phyloP scores from a whole-genome alignment of 2,113 vertebrate species.

The Poeciliopsis turrubarensis region DNA sequence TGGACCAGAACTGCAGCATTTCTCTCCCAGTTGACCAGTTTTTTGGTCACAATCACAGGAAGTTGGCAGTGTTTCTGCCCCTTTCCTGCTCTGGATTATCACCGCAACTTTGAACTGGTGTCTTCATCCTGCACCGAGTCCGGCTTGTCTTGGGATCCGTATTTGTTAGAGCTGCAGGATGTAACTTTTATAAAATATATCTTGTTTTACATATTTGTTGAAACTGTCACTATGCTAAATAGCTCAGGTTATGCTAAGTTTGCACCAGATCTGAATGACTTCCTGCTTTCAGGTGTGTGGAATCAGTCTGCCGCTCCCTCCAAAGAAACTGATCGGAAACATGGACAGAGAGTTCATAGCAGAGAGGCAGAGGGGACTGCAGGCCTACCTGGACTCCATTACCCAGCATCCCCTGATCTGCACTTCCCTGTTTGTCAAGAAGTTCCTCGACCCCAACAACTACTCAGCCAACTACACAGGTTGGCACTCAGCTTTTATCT shows the following conservation, averaged over 20 bases:
- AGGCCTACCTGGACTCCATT: conserved; percentile 92
- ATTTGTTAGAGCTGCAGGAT: too few species aligned
- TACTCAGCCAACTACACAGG: conserved; percentile 95
- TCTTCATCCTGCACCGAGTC: neutral
- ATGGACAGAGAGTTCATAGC: conserved; percentile 98
- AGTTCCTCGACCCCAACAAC: conserved; percentile 94
- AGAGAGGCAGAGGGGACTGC: conserved; percentile 94
- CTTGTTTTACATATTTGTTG: too few species aligned
- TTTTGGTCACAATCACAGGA: conserved; percentile 41
- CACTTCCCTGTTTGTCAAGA: conserved; percentile 90
- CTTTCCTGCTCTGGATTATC: conserved; percentile 7
- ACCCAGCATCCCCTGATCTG: conserved; percentile 91
- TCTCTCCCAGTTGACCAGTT: neutral
- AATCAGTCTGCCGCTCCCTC: conserved; percentile 92
- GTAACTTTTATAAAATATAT: too few species aligned
- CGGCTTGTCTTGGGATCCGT: neutral
- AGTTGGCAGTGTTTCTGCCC: conserved; percentile 58
- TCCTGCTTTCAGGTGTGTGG: conserved; percentile 84
- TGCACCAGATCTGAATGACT: neutral
- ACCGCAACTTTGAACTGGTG: neutral
- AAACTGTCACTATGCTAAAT: too few species aligned
- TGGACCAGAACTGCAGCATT: neutral
- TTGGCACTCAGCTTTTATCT: conserved; percentile 44
- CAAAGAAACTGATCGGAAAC: conserved; percentile 96
- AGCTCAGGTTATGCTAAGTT: too few species aligned